Evolutionary conservation across 2,797 vertebrate genomes (phyloP).

Genomic region (Moxostoma hubbsi): DNA sequence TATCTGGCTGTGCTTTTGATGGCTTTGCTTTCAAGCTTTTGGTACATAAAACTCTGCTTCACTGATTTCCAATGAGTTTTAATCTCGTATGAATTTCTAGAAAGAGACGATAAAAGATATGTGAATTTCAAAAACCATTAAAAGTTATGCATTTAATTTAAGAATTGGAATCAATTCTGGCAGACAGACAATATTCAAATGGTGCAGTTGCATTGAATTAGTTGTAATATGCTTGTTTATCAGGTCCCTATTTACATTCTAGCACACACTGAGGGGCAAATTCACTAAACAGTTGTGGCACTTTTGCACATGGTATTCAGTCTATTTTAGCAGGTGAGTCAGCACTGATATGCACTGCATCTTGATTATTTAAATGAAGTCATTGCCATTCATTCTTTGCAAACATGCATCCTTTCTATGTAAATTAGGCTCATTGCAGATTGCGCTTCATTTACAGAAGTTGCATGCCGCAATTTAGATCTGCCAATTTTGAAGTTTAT

Average conservation of each 20-base stretch:
- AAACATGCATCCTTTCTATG: no score
- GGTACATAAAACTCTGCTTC: not conserved
- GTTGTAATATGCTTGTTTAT: slow-evolving; percentile 12
- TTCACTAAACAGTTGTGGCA: no score
- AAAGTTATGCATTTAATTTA: slow-evolving; percentile 17
- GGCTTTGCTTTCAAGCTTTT: slow-evolving; percentile 13
- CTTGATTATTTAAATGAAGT: no score
- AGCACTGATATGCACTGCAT: no score
- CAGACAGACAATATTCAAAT: slow-evolving; percentile 16
- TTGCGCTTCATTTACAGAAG: no score
- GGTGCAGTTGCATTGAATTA: slow-evolving; percentile 29
- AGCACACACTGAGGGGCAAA: not conserved
- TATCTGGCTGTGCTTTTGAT: not conserved
- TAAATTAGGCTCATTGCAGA: no score
- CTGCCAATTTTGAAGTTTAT: no score
- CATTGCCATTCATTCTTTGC: no score
- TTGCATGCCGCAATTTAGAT: no score
- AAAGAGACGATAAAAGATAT: slow-evolving; percentile 31
- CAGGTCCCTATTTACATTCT: slow-evolving; percentile 10
- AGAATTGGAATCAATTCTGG: slow-evolving; percentile 8
- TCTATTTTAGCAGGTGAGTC: no score
- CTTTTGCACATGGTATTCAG: no score
- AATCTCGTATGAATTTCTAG: slow-evolving; percentile 18
- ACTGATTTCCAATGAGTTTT: slow-evolving; percentile 30
- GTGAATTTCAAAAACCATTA: slow-evolving; percentile 33